These are phyloP conservation scores for Holacanthella duospinosa DNA, from an alignment of 2,888 invertebrate species.

Conservation along the genomic window DNA sequence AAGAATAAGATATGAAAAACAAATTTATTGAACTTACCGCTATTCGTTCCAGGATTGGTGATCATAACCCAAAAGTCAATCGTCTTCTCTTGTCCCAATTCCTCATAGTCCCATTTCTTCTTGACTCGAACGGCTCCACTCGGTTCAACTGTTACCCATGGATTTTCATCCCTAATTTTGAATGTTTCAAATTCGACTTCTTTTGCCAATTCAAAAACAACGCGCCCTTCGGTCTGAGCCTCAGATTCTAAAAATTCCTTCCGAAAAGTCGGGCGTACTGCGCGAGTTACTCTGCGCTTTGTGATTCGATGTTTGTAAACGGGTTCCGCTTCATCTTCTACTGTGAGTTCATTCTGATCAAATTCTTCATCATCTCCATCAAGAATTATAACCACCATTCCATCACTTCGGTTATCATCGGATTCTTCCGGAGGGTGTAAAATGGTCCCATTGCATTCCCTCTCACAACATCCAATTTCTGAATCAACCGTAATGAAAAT, in stretches of 20 bases:
- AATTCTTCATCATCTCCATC: slow-evolving; percentile 42
- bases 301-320: slow-evolving; percentile 50
- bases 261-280: slow-evolving; percentile 86
- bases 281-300: slow-evolving; percentile 71
- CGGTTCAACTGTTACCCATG: slow-evolving; percentile 84
- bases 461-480: slow-evolving; percentile 42
- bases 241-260: slow-evolving; percentile 85
- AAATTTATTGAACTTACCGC: slow-evolving; percentile 57
- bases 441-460: slow-evolving; percentile 20
- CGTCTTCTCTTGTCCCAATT: slow-evolving; percentile 83
- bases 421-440: slow-evolving; percentile 33
- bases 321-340: slow-evolving; percentile 2
- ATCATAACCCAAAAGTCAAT: slow-evolving; percentile 94
- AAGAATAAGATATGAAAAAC: too few species aligned
- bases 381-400: slow-evolving; percentile 39
- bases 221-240: slow-evolving; percentile 74
- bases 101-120: slow-evolving; percentile 95
- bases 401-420: slow-evolving; percentile 26
- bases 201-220: slow-evolving; percentile 80
- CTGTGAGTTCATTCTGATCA: background rate
- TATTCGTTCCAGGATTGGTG: slow-evolving; percentile 68
- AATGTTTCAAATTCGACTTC: slow-evolving; percentile 85
- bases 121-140: slow-evolving; percentile 86
- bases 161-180: slow-evolving; percentile 85
- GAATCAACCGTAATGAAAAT: slow-evolving; percentile 60